Percentiles rank a stretch among this genome's conserved stretches.
Conservation (phyloP, 2,888 invertebrate genomes). For the Drosophila ustulata region DNA sequence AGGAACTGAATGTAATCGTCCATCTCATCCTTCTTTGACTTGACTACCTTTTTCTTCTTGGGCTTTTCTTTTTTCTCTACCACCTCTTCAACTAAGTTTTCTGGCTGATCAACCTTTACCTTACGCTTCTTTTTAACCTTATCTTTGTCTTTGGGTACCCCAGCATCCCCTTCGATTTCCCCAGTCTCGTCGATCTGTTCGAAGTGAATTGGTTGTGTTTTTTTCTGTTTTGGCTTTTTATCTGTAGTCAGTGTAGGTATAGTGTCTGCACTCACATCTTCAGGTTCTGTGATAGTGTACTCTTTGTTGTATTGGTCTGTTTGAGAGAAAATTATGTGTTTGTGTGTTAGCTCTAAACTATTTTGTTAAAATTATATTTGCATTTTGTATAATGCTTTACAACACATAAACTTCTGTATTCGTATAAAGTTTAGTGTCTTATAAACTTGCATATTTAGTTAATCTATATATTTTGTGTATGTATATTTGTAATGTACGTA, state of each 20-base stretch:
- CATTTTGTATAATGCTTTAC: slow-evolving; percentile 76
- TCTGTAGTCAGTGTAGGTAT: slow-evolving; percentile 81
- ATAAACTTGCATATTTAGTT: slow-evolving; percentile 59
- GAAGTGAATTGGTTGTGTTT: slow-evolving; percentile 67
- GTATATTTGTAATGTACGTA: slow-evolving; percentile 38
- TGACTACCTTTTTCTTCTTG: slow-evolving; percentile 78
- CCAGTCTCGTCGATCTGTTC: slow-evolving; percentile 80
- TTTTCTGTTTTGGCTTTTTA: slow-evolving; percentile 77
- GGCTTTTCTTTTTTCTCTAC: slow-evolving; percentile 60
- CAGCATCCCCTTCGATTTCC: slow-evolving; percentile 68
- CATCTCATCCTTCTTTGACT: slow-evolving; percentile 82
- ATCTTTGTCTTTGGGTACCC: slow-evolving; percentile 64
- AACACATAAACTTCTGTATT: slow-evolving; percentile 58
- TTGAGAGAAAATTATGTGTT: slow-evolving; percentile 76
- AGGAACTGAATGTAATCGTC: slow-evolving; percentile 84
- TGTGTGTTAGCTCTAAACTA: slow-evolving; percentile 77
- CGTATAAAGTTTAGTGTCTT: slow-evolving; percentile 51
- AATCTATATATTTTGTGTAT: slow-evolving; percentile 33
- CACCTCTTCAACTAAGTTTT: slow-evolving; percentile 68
- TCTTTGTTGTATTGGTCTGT: slow-evolving; percentile 83
- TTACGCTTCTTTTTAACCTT: slow-evolving; percentile 75
- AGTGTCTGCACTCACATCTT: slow-evolving; percentile 84
- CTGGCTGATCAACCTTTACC: slow-evolving; percentile 72
- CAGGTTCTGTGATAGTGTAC: slow-evolving; percentile 85
- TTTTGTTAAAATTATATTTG: slow-evolving; percentile 71